phyloP scores from a whole-genome alignment of 2,888 invertebrate genomes.

The Chrysolina americana region DNA sequence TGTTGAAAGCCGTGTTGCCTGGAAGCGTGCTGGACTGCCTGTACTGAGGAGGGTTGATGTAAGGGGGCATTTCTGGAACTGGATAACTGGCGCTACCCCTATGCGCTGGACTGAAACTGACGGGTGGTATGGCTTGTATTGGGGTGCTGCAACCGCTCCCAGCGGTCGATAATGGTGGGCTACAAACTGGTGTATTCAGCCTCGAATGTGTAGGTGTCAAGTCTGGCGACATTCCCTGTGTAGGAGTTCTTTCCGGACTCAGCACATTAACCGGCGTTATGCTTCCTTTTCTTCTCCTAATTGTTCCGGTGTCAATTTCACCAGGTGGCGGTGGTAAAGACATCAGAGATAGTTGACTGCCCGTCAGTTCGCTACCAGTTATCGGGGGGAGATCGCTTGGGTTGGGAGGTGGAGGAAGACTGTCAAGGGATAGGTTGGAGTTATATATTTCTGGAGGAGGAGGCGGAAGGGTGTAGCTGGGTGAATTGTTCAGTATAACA shows the following conservation, averaged over 20 bases:
- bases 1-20: conserved; percentile 57
- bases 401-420: conserved; percentile 85
- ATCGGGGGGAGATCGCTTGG: conserved; percentile 73
- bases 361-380: conserved; percentile 74
- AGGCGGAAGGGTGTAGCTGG: conserved; percentile 76
- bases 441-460: conserved; percentile 84
- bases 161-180: conserved; percentile 63
- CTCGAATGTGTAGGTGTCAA: conserved; percentile 70
- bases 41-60: conserved; percentile 66
- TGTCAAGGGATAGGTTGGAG: conserved; percentile 84
- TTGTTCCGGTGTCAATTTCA: conserved; percentile 57
- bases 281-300: conserved; percentile 66
- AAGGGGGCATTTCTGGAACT: conserved; percentile 65
- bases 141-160: conserved; percentile 67
- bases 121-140: conserved; percentile 64
- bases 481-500: conserved; percentile 67
- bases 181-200: conserved; percentile 61
- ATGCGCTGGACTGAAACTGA: conserved; percentile 63
- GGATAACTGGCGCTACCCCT: conserved; percentile 47
- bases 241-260: conserved; percentile 67
- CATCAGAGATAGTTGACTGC: conserved; percentile 79
- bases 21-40: conserved; percentile 65
- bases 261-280: conserved; percentile 69
- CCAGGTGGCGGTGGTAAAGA: conserved; percentile 84
- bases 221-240: conserved; percentile 65